Evolutionary conservation across 2,113 vertebrate species (phyloP).

Genomic region (Helogale parvula): DNA sequence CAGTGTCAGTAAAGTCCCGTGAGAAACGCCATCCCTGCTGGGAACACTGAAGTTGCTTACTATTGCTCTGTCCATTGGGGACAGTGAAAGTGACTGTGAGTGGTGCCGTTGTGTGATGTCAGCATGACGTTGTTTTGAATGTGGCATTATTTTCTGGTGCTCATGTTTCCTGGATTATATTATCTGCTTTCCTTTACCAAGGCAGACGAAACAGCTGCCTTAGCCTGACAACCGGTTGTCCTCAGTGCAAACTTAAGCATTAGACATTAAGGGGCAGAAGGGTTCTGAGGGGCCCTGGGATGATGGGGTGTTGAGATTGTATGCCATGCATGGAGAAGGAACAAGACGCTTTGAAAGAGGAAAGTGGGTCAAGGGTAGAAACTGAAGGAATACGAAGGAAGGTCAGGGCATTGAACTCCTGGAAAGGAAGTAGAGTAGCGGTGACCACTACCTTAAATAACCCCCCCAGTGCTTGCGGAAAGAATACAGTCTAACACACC

Average conservation of each 20-base stretch:
- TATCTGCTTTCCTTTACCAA: conserved; percentile 88
- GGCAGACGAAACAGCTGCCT: conserved; percentile 69
- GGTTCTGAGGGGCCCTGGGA: neutral
- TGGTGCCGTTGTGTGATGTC: conserved; percentile 88
- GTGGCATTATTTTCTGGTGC: conserved; percentile 89
- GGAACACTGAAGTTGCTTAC: conserved; percentile 85
- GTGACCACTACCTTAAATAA: neutral
- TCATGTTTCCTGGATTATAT: conserved; percentile 88
- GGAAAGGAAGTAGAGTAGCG: neutral
- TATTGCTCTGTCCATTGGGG: conserved; percentile 83
- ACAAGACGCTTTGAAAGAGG: neutral
- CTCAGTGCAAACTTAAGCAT: conserved; percentile 59
- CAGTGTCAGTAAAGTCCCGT: conserved; percentile 81
- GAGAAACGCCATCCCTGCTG: conserved; percentile 85
- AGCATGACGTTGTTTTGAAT: conserved; percentile 89
- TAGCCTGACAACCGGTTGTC: conserved; percentile 73
- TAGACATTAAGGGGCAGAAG: neutral
- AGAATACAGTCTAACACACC: neutral
- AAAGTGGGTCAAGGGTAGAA: neutral
- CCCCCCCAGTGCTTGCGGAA: neutral
- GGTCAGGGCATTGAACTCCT: neutral
- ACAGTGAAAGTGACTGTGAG: conserved; percentile 85
- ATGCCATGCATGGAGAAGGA: neutral
- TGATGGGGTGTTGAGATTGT: neutral
- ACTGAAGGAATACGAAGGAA: neutral